Evolutionary conservation across 2,888 invertebrate genomes (phyloP).

Genomic region (Bombylius major): DNA sequence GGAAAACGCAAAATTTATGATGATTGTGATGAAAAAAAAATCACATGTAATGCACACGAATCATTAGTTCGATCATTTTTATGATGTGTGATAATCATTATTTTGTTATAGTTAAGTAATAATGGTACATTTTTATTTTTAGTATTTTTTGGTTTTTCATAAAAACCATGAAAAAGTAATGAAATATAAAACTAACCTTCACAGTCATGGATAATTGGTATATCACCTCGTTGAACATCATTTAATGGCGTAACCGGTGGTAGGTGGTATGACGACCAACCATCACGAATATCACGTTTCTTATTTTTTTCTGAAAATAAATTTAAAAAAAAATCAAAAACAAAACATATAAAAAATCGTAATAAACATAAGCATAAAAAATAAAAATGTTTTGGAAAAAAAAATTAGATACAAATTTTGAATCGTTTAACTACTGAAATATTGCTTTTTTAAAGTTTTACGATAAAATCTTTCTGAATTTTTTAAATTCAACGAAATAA

Average conservation of each 20-base stretch:
- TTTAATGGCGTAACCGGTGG: slow-evolving; percentile 31
- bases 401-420: too few species aligned
- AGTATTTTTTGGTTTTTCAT: background rate
- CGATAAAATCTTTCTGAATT: too few species aligned
- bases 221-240: slow-evolving; percentile 48
- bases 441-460: too few species aligned
- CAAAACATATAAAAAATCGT: background rate
- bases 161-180: background rate
- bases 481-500: too few species aligned
- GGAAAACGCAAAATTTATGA: background rate
- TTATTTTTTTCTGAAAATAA: slow-evolving; percentile 32
- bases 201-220: slow-evolving; percentile 48
- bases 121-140: background rate
- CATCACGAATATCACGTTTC: slow-evolving; percentile 36
- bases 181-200: slow-evolving; percentile 33
- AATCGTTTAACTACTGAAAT: too few species aligned
- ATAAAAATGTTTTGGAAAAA: too few species aligned
- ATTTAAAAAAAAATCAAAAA: background rate
- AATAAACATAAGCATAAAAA: too few species aligned
- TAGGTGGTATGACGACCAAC: slow-evolving; percentile 27
- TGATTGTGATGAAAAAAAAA: background rate
- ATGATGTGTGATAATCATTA: background rate
- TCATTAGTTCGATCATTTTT: background rate
- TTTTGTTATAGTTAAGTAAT: background rate
- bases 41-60: background rate